Percentiles rank a stretch among this genome's conserved stretches.
phyloP scores from a whole-genome alignment of 2,888 invertebrate genomes.

The Phasia obesa region DNA sequence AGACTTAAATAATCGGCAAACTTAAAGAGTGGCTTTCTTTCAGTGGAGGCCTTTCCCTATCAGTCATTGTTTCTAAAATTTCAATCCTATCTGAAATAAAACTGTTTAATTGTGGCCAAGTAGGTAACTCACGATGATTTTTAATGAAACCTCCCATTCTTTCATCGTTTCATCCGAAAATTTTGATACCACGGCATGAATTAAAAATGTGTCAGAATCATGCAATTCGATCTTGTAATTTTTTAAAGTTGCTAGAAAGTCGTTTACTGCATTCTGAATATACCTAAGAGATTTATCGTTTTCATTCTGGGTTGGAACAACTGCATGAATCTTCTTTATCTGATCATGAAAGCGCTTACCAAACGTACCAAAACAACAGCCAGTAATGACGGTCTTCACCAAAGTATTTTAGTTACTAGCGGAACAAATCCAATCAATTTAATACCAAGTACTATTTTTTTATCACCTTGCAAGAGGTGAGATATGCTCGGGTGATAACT shows the following conservation, averaged over 20 bases:
- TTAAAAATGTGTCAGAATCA: conserved; percentile 19
- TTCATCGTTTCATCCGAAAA: conserved; percentile 27
- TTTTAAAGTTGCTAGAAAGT: conserved; percentile 16
- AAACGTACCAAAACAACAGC: too few species aligned
- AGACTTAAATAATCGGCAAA: too few species aligned
- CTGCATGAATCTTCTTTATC: conserved; percentile 19
- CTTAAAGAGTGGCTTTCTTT: background rate
- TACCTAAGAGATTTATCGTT: conserved; percentile 4
- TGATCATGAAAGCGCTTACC: too few species aligned
- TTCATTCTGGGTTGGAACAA: background rate
- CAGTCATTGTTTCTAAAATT: conserved; percentile 20
- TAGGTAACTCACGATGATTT: conserved; percentile 29
- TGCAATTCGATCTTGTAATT: background rate
- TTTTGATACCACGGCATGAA: background rate
- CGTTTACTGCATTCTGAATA: conserved; percentile 14
- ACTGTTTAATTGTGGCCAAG: conserved; percentile 30
- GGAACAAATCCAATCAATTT: too few species aligned
- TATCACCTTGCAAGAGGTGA: too few species aligned
- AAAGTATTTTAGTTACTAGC: too few species aligned
- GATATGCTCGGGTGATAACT: too few species aligned
- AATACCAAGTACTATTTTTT: too few species aligned
- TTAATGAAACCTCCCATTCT: conserved; percentile 29
- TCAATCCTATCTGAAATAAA: conserved; percentile 26
- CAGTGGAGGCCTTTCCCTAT: conserved; percentile 5
- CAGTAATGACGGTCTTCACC: too few species aligned